Evolutionary conservation across 2,797 vertebrate species (phyloP).

Genomic region (Eurystomus glaucurus): DNA sequence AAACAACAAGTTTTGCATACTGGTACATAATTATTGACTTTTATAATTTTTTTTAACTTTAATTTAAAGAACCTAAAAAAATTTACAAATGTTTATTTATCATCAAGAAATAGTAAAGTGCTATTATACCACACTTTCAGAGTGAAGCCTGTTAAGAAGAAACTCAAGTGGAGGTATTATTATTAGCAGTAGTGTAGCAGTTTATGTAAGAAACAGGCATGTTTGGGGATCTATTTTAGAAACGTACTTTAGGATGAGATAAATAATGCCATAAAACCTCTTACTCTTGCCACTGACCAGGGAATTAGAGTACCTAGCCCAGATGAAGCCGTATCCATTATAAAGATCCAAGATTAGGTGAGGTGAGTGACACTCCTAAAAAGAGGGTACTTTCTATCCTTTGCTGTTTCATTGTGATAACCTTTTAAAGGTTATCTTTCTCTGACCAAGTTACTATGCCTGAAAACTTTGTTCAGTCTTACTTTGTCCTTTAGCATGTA

Average conservation of each 20-base stretch:
- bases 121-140: background rate
- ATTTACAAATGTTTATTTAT: background rate
- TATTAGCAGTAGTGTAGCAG: background rate
- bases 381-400: background rate
- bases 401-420: background rate
- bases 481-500: background rate
- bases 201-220: background rate
- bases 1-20: background rate
- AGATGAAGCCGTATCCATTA: background rate
- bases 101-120: background rate
- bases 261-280: background rate
- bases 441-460: background rate
- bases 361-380: background rate
- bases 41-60: background rate
- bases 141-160: background rate
- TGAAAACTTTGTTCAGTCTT: background rate
- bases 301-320: background rate
- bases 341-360: background rate
- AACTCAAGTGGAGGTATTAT: rapidly evolving
- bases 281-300: background rate
- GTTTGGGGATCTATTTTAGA: background rate
- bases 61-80: background rate
- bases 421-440: background rate
- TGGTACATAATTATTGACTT: background rate
- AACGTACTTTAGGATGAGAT: background rate